A percentile compares a stretch with the other conserved stretches of the same genome.
These are phyloP conservation scores for Phalacrocorax carbo DNA, from an alignment of 2,113 vertebrate genomes.

Conservation along the genomic window DNA sequence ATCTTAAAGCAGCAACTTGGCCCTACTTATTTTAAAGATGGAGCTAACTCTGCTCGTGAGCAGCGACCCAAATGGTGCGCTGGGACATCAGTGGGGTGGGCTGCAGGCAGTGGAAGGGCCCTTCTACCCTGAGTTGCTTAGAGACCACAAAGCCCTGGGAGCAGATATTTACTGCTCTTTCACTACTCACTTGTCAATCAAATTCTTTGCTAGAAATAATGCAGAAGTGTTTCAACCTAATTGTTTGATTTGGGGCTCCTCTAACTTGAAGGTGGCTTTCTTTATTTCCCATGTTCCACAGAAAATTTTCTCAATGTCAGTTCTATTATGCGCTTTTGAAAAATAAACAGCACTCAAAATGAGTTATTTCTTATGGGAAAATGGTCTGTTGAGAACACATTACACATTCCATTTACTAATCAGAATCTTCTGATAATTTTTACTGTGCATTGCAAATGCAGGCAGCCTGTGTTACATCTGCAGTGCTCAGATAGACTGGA, in stretches of 20 bases:
- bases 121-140: neutral
- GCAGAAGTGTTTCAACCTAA: neutral
- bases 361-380: conserved; percentile 36
- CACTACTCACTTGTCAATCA: neutral
- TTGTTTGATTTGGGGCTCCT: neutral
- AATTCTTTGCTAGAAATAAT: neutral
- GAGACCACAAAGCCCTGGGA: neutral
- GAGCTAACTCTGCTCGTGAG: neutral
- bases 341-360: conserved; percentile 14
- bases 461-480: neutral
- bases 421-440: conserved; percentile 42
- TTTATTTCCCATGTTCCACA: neutral
- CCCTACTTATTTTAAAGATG: neutral
- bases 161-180: neutral
- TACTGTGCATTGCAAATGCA: conserved; percentile 33
- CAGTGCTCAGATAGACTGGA: conserved; percentile 52
- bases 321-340: neutral
- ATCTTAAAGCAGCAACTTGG: neutral
- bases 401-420: conserved; percentile 24
- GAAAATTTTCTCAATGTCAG: neutral
- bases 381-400: neutral
- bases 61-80: neutral
- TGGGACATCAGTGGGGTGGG: neutral
- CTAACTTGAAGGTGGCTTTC: neutral
- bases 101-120: neutral